Conservation (phyloP, 1,140 invertebrate species). For the Leptoteleia sp. region DNA sequence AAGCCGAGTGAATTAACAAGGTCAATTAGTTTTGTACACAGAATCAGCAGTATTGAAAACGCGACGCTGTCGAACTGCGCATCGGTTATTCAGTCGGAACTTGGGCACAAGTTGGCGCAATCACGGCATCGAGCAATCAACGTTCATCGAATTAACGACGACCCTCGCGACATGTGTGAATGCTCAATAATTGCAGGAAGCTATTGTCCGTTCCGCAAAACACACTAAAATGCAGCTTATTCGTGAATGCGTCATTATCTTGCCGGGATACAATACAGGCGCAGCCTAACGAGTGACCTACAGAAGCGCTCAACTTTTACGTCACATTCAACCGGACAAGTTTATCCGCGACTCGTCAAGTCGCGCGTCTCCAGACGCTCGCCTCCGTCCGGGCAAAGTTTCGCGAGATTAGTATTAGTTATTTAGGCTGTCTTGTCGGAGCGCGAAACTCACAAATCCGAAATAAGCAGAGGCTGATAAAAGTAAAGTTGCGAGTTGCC, state of each 20-base stretch:
- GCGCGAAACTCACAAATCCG: too few species aligned
- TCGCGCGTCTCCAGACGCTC: too few species aligned
- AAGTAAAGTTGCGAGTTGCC: too few species aligned
- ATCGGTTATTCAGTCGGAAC: conserved; percentile 33
- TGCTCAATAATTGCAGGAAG: conserved; percentile 67
- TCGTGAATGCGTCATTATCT: conserved; percentile 34
- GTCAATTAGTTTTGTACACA: conserved; percentile 46
- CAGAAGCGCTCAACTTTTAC: conserved; percentile 6
- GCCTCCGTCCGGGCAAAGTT: too few species aligned
- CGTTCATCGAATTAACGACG: conserved; percentile 69
- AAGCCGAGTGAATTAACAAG: conserved; percentile 23
- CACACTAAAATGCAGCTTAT: conserved; percentile 38
- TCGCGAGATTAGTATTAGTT: too few species aligned
- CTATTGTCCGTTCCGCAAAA: conserved; percentile 14
- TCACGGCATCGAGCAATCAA: conserved; percentile 67
- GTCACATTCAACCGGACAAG: too few species aligned
- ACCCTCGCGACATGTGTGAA: conserved; percentile 65
- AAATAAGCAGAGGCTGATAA: too few species aligned
- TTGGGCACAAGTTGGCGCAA: conserved; percentile 47
- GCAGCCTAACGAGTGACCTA: conserved; percentile 22
- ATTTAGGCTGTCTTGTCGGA: too few species aligned
- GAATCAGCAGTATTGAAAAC: conserved; percentile 45
- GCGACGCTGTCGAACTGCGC: conserved; percentile 18
- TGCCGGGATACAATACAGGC: not conserved
- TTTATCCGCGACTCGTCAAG: too few species aligned